phyloP scores from a whole-genome alignment of 2,888 invertebrate species.

The Patella ulyssiponensis region DNA sequence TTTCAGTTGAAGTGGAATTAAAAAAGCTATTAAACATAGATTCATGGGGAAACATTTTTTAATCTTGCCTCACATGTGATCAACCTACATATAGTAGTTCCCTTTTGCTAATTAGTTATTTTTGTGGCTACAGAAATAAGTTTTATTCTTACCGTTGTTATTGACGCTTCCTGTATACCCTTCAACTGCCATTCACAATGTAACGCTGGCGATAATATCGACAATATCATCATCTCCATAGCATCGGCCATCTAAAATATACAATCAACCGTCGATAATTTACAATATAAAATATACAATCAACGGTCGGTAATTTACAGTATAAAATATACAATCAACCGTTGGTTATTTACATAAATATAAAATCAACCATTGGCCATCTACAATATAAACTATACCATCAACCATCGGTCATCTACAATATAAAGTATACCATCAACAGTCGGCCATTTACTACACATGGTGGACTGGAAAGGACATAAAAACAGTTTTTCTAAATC shows the following conservation, averaged over 20 bases:
- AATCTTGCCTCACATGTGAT: too few species aligned
- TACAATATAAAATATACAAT: neutral
- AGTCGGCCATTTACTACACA: neutral
- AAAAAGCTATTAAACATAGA: too few species aligned
- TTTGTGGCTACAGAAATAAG: too few species aligned
- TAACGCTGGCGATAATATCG: slow-evolving; percentile 91
- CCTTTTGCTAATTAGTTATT: too few species aligned
- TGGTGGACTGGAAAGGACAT: too few species aligned
- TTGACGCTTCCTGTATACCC: slow-evolving; percentile 91
- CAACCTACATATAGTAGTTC: too few species aligned
- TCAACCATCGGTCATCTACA: slow-evolving; percentile 97
- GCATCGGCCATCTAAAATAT: slow-evolving; percentile 89
- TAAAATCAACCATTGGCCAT: neutral
- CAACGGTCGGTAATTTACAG: neutral
- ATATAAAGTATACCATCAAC: too few species aligned
- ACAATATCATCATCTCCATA: slow-evolving; percentile 98
- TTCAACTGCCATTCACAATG: slow-evolving; percentile 95
- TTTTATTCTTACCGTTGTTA: slow-evolving; percentile 82
- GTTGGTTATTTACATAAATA: too few species aligned
- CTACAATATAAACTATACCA: too few species aligned
- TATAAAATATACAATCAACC: neutral
- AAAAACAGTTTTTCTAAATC: too few species aligned
- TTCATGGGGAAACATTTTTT: too few species aligned
- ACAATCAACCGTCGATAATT: neutral
- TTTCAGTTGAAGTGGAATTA: too few species aligned